A percentile compares a stretch with the other conserved stretches of the same genome.
Conservation (phyloP, 2,797 vertebrate genomes). For the Acestrorhynchus altus region DNA sequence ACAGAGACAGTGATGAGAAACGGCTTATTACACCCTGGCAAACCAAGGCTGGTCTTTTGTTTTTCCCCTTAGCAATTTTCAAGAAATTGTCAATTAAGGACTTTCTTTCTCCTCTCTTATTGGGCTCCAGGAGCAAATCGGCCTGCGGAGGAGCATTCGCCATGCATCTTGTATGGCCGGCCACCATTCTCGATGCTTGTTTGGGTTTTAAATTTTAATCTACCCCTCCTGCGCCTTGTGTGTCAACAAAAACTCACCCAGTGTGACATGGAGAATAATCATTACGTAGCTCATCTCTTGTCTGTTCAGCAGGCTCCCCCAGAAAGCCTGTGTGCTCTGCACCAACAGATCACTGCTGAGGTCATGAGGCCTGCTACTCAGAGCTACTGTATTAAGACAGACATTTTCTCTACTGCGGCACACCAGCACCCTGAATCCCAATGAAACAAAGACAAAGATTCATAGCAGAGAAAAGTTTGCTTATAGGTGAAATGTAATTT, state of each 20-base stretch:
- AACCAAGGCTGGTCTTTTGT: conserved; percentile 75
- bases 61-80: conserved; percentile 90
- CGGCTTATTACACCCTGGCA: conserved; percentile 90
- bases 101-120: conserved; percentile 78
- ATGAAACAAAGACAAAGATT: background rate
- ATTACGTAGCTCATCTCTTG: conserved; percentile 56
- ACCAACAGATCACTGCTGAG: background rate
- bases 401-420: background rate
- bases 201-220: conserved; percentile 68
- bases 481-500: too few species aligned
- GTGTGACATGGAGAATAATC: conserved; percentile 53
- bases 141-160: conserved; percentile 67
- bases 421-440: background rate
- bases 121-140: conserved; percentile 86
- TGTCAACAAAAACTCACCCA: conserved; percentile 51
- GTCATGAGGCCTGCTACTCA: conserved; percentile 9
- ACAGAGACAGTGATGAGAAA: conserved; percentile 91
- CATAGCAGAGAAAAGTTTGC: too few species aligned
- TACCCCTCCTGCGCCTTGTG: conserved; percentile 45
- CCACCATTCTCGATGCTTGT: conserved; percentile 55
- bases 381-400: background rate
- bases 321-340: background rate
- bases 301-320: conserved; percentile 36
- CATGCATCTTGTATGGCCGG: conserved; percentile 55
- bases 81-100: conserved; percentile 95